Evolutionary conservation across 2,888 invertebrate species (phyloP).

Genomic region (Automeris io): DNA sequence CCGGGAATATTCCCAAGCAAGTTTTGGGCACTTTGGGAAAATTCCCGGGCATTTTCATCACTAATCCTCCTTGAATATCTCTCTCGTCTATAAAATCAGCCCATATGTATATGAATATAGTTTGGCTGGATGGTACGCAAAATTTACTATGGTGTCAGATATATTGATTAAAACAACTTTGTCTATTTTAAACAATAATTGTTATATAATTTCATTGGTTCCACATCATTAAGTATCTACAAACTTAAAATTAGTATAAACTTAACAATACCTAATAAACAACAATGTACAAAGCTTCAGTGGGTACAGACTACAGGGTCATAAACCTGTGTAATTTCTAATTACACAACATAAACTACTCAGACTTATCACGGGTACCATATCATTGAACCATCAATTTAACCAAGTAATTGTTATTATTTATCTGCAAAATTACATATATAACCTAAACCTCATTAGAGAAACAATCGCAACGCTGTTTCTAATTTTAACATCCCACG

Average conservation of each 20-base stretch:
- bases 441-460: slow-evolving; percentile 8
- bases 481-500: slow-evolving; percentile 41
- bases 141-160: slow-evolving; percentile 4
- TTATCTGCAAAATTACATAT: neutral
- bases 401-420: neutral
- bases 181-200: slow-evolving; percentile 16
- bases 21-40: too few species aligned
- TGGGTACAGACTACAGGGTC: slow-evolving; percentile 30
- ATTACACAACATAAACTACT: slow-evolving; percentile 21
- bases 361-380: slow-evolving; percentile 35
- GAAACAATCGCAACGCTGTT: slow-evolving; percentile 48
- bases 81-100: too few species aligned
- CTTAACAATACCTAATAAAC: slow-evolving; percentile 38
- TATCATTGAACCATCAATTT: slow-evolving; percentile 18
- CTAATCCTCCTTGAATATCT: too few species aligned
- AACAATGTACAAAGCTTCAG: slow-evolving; percentile 56
- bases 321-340: slow-evolving; percentile 12
- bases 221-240: slow-evolving; percentile 24
- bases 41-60: too few species aligned
- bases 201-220: slow-evolving; percentile 60
- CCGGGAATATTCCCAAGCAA: too few species aligned
- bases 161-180: neutral
- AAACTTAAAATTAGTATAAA: slow-evolving; percentile 22
- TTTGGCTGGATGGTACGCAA: slow-evolving; percentile 4
- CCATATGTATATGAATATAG: too few species aligned